Percentiles rank a stretch among this genome's conserved stretches.
Conservation (phyloP, 1,140 invertebrate species). For the Acarapis woodi region DNA sequence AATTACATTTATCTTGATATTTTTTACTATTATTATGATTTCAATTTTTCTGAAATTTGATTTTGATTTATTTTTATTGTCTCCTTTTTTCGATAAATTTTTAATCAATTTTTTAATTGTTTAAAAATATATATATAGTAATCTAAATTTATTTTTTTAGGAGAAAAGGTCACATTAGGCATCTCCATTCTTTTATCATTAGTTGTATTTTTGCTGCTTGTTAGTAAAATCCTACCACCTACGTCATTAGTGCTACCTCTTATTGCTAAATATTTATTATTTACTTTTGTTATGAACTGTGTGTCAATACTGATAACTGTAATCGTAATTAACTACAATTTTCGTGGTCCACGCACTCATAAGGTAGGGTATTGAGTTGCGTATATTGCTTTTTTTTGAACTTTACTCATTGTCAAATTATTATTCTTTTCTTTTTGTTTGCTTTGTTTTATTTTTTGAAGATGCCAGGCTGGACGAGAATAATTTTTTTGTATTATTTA, state of each 20-base stretch:
- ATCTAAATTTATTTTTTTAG: constrained; percentile 22
- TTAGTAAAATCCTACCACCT: constrained; percentile 94
- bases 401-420: too few relatives aligned
- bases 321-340: constrained; percentile 98
- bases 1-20: too few relatives aligned
- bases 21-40: background rate
- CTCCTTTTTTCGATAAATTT: background rate
- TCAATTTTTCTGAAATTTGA: background rate
- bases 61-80: background rate
- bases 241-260: constrained; percentile 80
- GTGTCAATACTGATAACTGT: constrained; percentile 95
- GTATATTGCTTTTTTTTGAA: too few relatives aligned
- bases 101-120: background rate
- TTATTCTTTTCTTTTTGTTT: too few relatives aligned
- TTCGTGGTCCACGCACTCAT: constrained; percentile 60
- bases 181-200: constrained; percentile 96
- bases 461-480: constrained; percentile 80
- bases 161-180: constrained; percentile 83
- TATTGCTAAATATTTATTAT: constrained; percentile 91
- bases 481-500: constrained; percentile 72
- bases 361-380: too few relatives aligned
- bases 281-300: constrained; percentile 99
- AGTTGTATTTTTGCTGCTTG: constrained; percentile 90
- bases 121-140: background rate
- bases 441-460: too few relatives aligned